Percentiles rank a stretch among this genome's conserved stretches.
Evolutionary conservation across 2,888 invertebrate genomes (phyloP).

Genomic region (Perithous albicinctus): DNA sequence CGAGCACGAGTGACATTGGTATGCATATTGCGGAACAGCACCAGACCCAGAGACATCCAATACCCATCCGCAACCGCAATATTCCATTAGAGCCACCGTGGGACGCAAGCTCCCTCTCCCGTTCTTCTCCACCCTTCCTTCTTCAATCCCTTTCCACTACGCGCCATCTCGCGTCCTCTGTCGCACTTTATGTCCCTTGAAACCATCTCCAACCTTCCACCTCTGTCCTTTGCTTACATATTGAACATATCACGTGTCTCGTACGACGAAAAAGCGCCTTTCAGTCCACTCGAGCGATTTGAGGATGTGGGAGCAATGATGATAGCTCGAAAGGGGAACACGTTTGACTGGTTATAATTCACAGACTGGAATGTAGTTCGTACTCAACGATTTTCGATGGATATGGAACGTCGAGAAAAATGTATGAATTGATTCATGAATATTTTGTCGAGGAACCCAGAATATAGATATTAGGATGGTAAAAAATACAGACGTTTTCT

Average conservation of each 20-base stretch:
- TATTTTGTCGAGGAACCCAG: too few relatives aligned
- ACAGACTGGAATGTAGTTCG: background rate
- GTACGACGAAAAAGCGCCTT: conserved; percentile 47
- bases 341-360: conserved; percentile 10
- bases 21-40: conserved; percentile 72
- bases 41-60: conserved; percentile 67
- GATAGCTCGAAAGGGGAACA: conserved; percentile 25
- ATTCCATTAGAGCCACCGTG: conserved; percentile 70
- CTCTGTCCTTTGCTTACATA: conserved; percentile 57
- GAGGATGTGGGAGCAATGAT: background rate
- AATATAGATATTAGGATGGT: too few relatives aligned
- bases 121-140: conserved; percentile 7
- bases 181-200: background rate
- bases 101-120: conserved; percentile 22
- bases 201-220: conserved; percentile 7
- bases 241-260: conserved; percentile 66
- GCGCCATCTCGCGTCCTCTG: background rate
- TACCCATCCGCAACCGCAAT: conserved; percentile 73
- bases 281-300: conserved; percentile 43
- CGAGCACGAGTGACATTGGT: conserved; percentile 69
- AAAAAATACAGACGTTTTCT: too few relatives aligned
- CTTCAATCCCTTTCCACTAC: too few relatives aligned
- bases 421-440: too few relatives aligned
- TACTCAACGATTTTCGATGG: conserved; percentile 4
- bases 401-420: conserved; percentile 5